A percentile compares a stretch with the other conserved stretches of the same genome.
Evolutionary conservation across 2,113 vertebrate species (phyloP).

Genomic region (Burhinus oedicnemus): DNA sequence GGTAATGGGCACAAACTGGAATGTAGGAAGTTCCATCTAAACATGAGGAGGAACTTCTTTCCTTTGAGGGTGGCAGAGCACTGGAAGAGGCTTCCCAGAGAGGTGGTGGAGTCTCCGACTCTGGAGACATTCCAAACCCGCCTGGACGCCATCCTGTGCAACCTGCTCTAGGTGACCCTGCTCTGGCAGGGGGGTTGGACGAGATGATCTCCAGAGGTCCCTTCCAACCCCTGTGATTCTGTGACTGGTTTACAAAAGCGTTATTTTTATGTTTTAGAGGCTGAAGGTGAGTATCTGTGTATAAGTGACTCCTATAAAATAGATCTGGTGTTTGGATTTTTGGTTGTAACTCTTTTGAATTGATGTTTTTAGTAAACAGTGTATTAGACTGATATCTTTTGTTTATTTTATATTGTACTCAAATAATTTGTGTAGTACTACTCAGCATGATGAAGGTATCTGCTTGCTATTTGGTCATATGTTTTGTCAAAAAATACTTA

Average conservation of each 20-base stretch:
- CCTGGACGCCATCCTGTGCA: too few species aligned
- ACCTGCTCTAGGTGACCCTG: too few species aligned
- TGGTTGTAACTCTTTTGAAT: neutral
- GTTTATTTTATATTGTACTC: neutral
- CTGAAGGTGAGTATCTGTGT: neutral
- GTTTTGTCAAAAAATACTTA: neutral
- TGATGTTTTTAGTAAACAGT: neutral
- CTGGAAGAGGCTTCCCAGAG: too few species aligned
- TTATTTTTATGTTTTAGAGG: neutral
- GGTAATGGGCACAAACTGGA: too few species aligned
- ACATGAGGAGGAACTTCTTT: too few species aligned
- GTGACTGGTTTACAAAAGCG: neutral
- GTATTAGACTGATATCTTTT: neutral
- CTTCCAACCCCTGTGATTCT: too few species aligned
- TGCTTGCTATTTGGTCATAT: neutral
- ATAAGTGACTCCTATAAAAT: neutral
- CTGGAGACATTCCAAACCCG: too few species aligned
- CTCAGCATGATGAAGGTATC: neutral
- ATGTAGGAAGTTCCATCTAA: too few species aligned
- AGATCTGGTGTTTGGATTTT: neutral
- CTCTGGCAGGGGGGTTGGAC: too few species aligned
- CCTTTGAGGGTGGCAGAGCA: too few species aligned
- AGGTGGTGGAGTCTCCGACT: too few species aligned
- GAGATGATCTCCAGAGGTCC: too few species aligned
- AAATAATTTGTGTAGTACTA: neutral